Conservation (phyloP, 2,888 invertebrate species). For the Sceliomorpha sp. region DNA sequence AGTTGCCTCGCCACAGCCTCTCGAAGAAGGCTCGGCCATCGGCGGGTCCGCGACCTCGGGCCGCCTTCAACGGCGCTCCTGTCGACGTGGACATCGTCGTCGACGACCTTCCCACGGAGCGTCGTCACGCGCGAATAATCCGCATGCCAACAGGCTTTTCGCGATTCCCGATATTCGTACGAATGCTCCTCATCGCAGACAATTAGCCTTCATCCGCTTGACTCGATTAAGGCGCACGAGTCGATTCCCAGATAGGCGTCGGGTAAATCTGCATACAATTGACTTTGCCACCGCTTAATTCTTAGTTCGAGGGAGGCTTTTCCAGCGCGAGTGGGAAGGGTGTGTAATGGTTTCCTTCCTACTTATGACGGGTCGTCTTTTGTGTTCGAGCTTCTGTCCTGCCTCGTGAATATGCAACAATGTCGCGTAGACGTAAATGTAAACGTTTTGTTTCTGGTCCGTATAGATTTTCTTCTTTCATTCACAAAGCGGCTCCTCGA, state of each 20-base stretch:
- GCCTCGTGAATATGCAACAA: slow-evolving; percentile 7
- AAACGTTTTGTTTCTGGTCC: background rate
- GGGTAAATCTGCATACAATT: slow-evolving; percentile 32
- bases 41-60: slow-evolving; percentile 79
- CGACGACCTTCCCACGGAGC: background rate
- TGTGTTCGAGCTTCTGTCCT: slow-evolving; percentile 44
- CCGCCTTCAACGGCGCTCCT: slow-evolving; percentile 78
- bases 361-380: slow-evolving; percentile 29
- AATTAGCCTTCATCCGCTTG: background rate
- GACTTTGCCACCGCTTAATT: slow-evolving; percentile 58
- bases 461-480: background rate
- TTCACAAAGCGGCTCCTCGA: too few species aligned
- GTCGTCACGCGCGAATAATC: too few species aligned
- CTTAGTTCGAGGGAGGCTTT: slow-evolving; percentile 49
- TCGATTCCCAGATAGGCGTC: background rate
- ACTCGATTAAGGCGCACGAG: background rate
- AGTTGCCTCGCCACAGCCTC: slow-evolving; percentile 86
- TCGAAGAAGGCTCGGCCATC: slow-evolving; percentile 87
- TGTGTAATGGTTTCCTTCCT: slow-evolving; percentile 56
- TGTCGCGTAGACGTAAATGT: background rate
- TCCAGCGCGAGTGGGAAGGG: slow-evolving; percentile 29
- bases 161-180: too few species aligned
- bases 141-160: too few species aligned
- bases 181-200: background rate
- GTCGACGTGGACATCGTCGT: slow-evolving; percentile 77